These are phyloP conservation scores for Chaetura pelagica DNA, from an alignment of 2,113 vertebrate species.

Conservation along the genomic window DNA sequence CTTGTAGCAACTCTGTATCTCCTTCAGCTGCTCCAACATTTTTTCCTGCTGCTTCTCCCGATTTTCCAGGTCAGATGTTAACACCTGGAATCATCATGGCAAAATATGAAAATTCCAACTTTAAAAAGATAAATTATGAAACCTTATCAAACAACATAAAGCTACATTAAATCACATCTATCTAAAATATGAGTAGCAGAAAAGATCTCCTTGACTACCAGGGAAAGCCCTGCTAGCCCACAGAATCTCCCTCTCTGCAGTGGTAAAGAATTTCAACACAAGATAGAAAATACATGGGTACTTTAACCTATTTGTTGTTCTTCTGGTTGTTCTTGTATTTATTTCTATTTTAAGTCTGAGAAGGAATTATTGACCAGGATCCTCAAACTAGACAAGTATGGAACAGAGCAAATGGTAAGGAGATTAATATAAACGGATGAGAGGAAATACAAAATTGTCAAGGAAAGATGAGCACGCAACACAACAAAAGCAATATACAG, in stretches of 20 bases:
- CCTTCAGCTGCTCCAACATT: constrained; percentile 88
- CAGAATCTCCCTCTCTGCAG: neutral
- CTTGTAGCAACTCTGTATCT: constrained; percentile 84
- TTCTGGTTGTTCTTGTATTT: neutral
- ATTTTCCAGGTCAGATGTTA: constrained; percentile 83
- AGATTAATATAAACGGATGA: neutral
- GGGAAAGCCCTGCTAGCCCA: neutral
- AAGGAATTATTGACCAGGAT: neutral
- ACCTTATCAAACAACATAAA: neutral
- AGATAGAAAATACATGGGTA: neutral
- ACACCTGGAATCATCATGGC: constrained; percentile 22
- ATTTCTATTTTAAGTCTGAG: neutral
- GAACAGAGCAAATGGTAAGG: neutral
- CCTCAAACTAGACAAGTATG: neutral
- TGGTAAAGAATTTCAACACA: neutral
- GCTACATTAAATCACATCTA: neutral
- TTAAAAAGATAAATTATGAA: neutral
- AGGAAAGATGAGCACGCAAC: neutral
- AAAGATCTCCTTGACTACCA: neutral
- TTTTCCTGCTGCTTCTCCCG: constrained; percentile 86
- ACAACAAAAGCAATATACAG: neutral
- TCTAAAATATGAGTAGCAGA: neutral
- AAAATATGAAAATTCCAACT: neutral
- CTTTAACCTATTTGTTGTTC: neutral
- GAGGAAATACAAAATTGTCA: neutral